Evolutionary conservation across 2,797 vertebrate species (phyloP).

Genomic region (Rhyacichthys aspro): DNA sequence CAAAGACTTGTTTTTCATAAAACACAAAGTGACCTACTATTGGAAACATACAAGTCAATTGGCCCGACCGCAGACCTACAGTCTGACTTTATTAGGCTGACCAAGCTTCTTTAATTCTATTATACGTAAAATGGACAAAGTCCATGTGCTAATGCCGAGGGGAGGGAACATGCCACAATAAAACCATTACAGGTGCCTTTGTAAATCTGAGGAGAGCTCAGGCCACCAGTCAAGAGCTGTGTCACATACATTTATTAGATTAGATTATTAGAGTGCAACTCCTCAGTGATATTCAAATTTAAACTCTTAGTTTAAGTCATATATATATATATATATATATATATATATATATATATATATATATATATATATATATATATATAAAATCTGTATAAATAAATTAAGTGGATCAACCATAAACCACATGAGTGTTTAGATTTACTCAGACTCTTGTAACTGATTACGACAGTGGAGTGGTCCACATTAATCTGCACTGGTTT

Average conservation of each 20-base stretch:
- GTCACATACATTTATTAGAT: conserved; percentile 26
- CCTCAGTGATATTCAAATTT: too few species aligned
- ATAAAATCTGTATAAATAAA: too few species aligned
- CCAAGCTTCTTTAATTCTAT: conserved; percentile 60
- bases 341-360: too few species aligned
- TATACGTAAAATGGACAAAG: conserved; percentile 62
- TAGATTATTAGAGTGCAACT: conserved; percentile 34
- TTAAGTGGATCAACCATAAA: conserved; percentile 46
- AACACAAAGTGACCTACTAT: conserved; percentile 67
- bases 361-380: too few species aligned
- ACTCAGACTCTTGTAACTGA: conserved; percentile 28
- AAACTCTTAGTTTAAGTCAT: too few species aligned
- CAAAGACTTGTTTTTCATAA: conserved; percentile 71
- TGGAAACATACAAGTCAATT: conserved; percentile 69
- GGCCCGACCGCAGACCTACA: conserved; percentile 49
- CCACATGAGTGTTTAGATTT: conserved; percentile 47
- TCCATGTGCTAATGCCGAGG: conserved; percentile 47
- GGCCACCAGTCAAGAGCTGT: conserved; percentile 26
- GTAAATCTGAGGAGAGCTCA: conserved; percentile 26
- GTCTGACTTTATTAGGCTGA: conserved; percentile 62
- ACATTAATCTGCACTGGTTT: conserved; percentile 44
- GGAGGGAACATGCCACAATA: conserved; percentile 43
- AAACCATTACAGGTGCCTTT: conserved; percentile 44
- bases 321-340: too few species aligned
- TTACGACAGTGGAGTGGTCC: conserved; percentile 46